These are phyloP conservation scores for Apis cerana DNA, from an alignment of 1,140 invertebrate genomes.

Conservation along the genomic window DNA sequence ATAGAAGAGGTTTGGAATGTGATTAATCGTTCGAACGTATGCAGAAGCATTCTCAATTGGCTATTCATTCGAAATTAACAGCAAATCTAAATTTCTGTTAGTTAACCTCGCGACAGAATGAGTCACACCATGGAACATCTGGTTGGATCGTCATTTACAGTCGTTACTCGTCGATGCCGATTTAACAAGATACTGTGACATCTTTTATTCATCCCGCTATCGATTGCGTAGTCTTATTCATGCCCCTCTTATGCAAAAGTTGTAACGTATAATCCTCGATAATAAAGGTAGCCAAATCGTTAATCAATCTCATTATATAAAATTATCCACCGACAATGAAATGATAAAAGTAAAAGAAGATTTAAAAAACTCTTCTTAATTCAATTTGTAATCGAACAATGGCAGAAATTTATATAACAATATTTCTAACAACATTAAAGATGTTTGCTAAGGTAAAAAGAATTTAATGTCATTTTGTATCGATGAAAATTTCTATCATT, in stretches of 20 bases:
- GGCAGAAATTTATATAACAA: too few species aligned
- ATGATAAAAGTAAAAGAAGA: too few species aligned
- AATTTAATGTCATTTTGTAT: too few species aligned
- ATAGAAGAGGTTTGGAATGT: neutral
- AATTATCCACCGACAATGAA: too few species aligned
- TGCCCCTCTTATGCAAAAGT: neutral
- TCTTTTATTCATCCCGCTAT: neutral
- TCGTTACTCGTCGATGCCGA: neutral
- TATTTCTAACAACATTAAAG: too few species aligned
- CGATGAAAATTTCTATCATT: too few species aligned
- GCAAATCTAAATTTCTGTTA: neutral
- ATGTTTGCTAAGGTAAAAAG: too few species aligned
- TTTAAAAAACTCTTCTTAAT: too few species aligned
- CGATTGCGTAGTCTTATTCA: neutral
- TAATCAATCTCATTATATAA: neutral
- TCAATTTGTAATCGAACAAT: too few species aligned
- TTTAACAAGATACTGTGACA: neutral
- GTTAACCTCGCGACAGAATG: neutral
- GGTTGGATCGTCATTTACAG: neutral
- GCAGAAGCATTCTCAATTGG: neutral
- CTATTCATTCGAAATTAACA: neutral
- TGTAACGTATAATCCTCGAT: neutral
- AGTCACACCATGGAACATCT: neutral
- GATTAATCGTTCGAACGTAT: too few species aligned
- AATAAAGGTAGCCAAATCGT: neutral